These are phyloP conservation scores for Drosophila lacertosa DNA, from an alignment of 1,140 invertebrate species.

Conservation along the genomic window DNA sequence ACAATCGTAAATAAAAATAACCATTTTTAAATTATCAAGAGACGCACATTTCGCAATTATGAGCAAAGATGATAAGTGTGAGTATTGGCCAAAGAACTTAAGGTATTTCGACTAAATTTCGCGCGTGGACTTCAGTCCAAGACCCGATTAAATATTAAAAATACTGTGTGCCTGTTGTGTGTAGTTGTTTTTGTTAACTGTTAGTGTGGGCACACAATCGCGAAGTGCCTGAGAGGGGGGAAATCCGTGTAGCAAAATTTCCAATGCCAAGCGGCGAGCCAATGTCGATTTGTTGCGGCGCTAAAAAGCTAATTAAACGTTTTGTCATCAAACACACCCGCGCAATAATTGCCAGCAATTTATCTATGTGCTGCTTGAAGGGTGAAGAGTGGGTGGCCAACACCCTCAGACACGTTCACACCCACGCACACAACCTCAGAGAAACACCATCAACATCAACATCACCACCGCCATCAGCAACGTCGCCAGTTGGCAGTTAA, in stretches of 20 bases:
- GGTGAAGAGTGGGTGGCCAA: background rate
- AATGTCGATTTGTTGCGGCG: constrained; percentile 13
- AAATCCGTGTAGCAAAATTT: background rate
- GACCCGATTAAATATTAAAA: background rate
- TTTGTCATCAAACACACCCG: constrained; percentile 20
- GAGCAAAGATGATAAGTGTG: constrained; percentile 81
- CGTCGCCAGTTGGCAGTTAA: constrained; percentile 42
- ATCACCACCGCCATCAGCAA: background rate
- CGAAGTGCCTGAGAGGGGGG: background rate
- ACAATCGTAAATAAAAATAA: background rate
- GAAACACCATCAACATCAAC: background rate
- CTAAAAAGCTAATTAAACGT: constrained; percentile 13
- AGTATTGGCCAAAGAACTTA: constrained; percentile 45
- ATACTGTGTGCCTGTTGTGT: background rate
- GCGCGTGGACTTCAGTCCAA: constrained; percentile 45
- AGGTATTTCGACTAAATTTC: constrained; percentile 5
- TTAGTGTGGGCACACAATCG: background rate
- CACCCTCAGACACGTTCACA: background rate
- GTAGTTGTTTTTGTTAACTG: background rate
- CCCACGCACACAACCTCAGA: background rate
- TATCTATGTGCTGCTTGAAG: constrained; percentile 1
- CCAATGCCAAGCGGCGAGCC: background rate
- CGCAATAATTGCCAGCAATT: constrained; percentile 30
- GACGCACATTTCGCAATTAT: constrained; percentile 48
- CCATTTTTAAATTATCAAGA: background rate